phyloP scores from a whole-genome alignment of 53 echinoderm and acorn worm genomes.

The Paracentrotus lividus region DNA sequence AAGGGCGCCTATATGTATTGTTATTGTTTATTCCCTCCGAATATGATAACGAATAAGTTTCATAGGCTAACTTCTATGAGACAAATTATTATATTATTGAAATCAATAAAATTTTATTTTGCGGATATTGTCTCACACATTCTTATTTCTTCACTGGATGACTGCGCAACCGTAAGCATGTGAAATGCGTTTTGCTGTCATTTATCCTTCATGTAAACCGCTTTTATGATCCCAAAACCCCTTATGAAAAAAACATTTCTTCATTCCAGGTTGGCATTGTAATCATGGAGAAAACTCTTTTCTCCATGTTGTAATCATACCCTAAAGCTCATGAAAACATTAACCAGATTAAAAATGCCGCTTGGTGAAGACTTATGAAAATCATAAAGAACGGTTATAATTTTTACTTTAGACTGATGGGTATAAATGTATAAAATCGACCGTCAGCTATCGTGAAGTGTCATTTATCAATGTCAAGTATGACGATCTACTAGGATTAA shows the following conservation, averaged over 20 bases:
- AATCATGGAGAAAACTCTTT: too few species aligned
- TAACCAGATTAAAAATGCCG: not conserved
- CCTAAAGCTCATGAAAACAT: not conserved
- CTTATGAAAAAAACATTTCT: not conserved
- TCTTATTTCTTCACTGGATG: too few species aligned
- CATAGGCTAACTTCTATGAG: too few species aligned
- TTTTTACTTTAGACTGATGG: not conserved
- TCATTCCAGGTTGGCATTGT: not conserved
- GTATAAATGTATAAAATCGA: not conserved
- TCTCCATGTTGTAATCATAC: too few species aligned
- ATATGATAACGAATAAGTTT: too few species aligned
- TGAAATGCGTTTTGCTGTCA: too few species aligned
- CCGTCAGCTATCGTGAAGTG: not conserved
- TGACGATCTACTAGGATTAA: not conserved
- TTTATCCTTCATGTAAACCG: too few species aligned
- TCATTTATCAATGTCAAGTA: slow-evolving; percentile 28
- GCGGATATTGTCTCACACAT: too few species aligned
- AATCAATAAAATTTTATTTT: too few species aligned
- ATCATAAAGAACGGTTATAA: not conserved
- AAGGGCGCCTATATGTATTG: too few species aligned
- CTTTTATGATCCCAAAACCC: not conserved
- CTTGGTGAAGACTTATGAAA: not conserved
- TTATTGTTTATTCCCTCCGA: not conserved
- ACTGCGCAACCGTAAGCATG: too few species aligned
- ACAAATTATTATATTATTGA: too few species aligned